Percentiles rank a stretch among this genome's conserved stretches.
Evolutionary conservation across 35 echinoderm and acorn worm genomes (phyloP).

Genomic region (Lytechinus pictus): DNA sequence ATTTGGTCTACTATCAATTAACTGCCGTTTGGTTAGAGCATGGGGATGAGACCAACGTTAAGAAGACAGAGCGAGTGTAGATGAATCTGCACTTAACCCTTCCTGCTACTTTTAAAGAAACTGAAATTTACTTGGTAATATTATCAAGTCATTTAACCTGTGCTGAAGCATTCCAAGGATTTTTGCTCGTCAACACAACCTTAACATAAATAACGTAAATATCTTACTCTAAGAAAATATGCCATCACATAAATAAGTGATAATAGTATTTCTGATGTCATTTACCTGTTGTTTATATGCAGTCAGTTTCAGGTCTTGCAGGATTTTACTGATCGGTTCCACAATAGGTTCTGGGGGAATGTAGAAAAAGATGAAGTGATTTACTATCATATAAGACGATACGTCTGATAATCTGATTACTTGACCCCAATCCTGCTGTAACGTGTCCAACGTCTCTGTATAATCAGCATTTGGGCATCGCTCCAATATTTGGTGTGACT

Average conservation of each 20-base stretch:
- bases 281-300: conserved; percentile 69
- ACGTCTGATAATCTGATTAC: too few species aligned
- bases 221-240: too few species aligned
- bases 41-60: too few species aligned
- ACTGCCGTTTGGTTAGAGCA: too few species aligned
- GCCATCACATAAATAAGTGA: too few species aligned
- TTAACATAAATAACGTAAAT: neutral
- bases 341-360: conserved; percentile 75
- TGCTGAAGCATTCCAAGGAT: neutral
- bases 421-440: too few species aligned
- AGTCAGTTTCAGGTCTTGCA: conserved; percentile 91
- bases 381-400: too few species aligned
- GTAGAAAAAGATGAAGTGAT: conserved; percentile 17
- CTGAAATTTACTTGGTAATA: neutral
- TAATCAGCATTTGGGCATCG: too few species aligned
- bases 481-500: too few species aligned
- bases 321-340: conserved; percentile 71
- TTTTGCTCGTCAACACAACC: neutral
- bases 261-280: neutral
- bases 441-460: too few species aligned
- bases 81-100: neutral
- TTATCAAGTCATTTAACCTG: neutral
- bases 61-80: too few species aligned
- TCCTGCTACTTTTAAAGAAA: neutral
- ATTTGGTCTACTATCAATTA: too few species aligned